Evolutionary conservation across 2,888 invertebrate species (phyloP).

Genomic region (Macropis europaea): DNA sequence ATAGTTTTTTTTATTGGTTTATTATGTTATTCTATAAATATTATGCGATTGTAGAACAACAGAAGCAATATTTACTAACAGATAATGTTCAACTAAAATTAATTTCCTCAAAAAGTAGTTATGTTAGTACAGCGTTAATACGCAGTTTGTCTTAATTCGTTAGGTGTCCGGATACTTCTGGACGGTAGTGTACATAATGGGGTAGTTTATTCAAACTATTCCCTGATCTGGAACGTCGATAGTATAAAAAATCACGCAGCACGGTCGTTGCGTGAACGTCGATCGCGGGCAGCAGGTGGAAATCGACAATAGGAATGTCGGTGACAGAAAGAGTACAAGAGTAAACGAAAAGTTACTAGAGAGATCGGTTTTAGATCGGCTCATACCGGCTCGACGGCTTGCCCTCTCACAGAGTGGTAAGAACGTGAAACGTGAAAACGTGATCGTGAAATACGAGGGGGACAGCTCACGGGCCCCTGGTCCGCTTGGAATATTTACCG

Average conservation of each 20-base stretch:
- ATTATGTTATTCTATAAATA: too few relatives aligned
- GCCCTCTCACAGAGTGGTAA: conserved; percentile 72
- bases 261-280: conserved; percentile 57
- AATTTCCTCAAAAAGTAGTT: too few relatives aligned
- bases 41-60: too few relatives aligned
- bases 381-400: conserved; percentile 77
- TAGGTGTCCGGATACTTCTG: too few relatives aligned
- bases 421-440: conserved; percentile 73
- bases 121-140: too few relatives aligned
- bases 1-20: too few relatives aligned
- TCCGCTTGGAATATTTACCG: conserved; percentile 91
- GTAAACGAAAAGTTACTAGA: conserved; percentile 51
- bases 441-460: conserved; percentile 74
- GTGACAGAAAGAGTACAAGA: conserved; percentile 34
- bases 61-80: too few relatives aligned
- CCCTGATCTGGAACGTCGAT: too few relatives aligned
- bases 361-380: conserved; percentile 74
- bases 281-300: conserved; percentile 38
- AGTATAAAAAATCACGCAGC: not conserved
- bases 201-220: too few relatives aligned
- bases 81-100: too few relatives aligned
- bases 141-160: too few relatives aligned
- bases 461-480: conserved; percentile 72
- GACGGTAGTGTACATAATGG: too few relatives aligned
- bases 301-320: conserved; percentile 55